phyloP scores from a whole-genome alignment of 2,113 vertebrate genomes.

The Colossoma macropomum region DNA sequence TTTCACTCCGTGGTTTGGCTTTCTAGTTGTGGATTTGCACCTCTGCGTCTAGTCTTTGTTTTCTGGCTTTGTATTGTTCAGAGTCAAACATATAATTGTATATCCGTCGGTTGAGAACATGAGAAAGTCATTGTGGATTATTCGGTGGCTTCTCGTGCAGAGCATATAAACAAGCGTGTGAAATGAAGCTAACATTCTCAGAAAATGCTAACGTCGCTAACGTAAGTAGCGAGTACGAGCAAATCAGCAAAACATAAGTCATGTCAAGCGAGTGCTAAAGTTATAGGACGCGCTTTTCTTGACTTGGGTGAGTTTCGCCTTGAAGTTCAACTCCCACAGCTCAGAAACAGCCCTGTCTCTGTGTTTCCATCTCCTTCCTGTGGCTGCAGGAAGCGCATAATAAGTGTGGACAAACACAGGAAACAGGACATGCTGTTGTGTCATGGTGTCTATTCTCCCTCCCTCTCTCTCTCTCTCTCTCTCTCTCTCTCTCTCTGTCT shows the following conservation, averaged over 20 bases:
- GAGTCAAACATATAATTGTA: not conserved
- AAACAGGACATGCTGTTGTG: constrained; percentile 75
- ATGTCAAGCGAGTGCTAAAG: not conserved
- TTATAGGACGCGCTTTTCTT: not conserved
- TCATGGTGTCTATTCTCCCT: constrained; percentile 65
- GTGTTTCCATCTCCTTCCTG: constrained; percentile 41
- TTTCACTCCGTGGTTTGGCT: not conserved
- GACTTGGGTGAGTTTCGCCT: constrained; percentile 9
- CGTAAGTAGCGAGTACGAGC: not conserved
- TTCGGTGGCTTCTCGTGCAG: not conserved
- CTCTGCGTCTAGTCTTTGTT: not conserved
- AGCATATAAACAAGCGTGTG: not conserved
- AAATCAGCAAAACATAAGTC: not conserved
- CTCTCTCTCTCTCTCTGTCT: not conserved
- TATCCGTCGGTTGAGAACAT: not conserved
- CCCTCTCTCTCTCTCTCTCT: not conserved
- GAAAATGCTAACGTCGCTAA: not conserved
- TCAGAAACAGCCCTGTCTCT: constrained; percentile 47
- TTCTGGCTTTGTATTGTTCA: not conserved
- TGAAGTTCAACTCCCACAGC: constrained; percentile 11
- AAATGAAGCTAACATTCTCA: not conserved
- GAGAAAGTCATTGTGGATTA: not conserved
- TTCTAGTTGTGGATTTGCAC: not conserved
- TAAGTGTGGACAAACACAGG: constrained; percentile 80
- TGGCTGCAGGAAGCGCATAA: constrained; percentile 76